phyloP scores from a whole-genome alignment of 2,113 vertebrate genomes.

The Hemibagrus wyckioides region DNA sequence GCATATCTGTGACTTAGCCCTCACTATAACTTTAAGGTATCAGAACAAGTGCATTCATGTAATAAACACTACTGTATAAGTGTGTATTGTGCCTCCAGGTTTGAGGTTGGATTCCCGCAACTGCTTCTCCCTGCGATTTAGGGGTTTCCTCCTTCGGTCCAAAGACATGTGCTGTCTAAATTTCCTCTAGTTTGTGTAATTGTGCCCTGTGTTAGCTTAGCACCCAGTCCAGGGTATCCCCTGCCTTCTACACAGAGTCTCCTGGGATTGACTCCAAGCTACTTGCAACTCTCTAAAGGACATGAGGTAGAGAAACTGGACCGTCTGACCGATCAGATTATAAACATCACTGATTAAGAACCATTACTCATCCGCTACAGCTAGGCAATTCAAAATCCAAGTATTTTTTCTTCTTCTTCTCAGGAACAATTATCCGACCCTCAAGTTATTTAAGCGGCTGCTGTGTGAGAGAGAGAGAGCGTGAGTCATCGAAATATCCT shows the following conservation, averaged over 20 bases:
- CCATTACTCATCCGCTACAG: slow-evolving; percentile 37
- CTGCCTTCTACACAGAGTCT: no score
- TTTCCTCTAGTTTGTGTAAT: no score
- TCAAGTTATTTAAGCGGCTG: not conserved
- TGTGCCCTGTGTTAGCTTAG: no score
- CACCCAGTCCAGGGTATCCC: no score
- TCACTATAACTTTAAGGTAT: not conserved
- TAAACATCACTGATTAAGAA: slow-evolving; percentile 38
- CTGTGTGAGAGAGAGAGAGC: not conserved
- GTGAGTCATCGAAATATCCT: slow-evolving; percentile 40
- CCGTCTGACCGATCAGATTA: not conserved
- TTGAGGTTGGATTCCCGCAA: no score
- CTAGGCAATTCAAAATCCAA: not conserved
- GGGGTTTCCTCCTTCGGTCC: no score
- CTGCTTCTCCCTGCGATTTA: no score
- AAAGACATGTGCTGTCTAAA: no score
- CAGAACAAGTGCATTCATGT: not conserved
- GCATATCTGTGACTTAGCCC: not conserved
- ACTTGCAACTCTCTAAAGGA: no score
- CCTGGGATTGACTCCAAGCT: no score
- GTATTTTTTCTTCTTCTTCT: slow-evolving; percentile 9
- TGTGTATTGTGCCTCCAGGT: not conserved
- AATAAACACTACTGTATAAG: not conserved
- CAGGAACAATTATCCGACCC: slow-evolving; percentile 34
- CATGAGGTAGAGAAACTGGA: not conserved